Percentiles rank a stretch among this genome's conserved stretches.
Evolutionary conservation across 2,797 vertebrate species (phyloP).

Genomic region (Staurois parvus): DNA sequence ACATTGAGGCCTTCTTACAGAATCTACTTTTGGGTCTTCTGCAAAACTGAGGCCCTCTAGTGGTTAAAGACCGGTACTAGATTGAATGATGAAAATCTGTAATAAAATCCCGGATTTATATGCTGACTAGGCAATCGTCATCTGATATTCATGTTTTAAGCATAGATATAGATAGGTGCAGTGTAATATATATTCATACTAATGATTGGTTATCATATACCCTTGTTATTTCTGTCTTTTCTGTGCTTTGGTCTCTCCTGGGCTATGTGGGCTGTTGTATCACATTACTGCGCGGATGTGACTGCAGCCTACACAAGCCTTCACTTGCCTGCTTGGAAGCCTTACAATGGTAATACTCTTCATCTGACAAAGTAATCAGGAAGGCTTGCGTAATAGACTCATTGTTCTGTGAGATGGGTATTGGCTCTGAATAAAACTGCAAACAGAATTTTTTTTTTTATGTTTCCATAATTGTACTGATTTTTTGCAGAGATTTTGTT

Average conservation of each 20-base stretch:
- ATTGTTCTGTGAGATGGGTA: slow-evolving; percentile 45
- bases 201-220: slow-evolving; percentile 11
- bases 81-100: no score
- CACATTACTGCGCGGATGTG: slow-evolving; percentile 49
- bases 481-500: background rate
- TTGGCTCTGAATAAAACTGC: slow-evolving; percentile 1
- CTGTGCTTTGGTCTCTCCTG: slow-evolving; percentile 35
- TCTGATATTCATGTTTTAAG: no score
- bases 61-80: no score
- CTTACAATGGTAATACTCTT: slow-evolving; percentile 42
- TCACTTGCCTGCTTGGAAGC: slow-evolving; percentile 43
- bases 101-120: no score
- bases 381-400: slow-evolving; percentile 29
- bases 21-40: no score
- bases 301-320: slow-evolving; percentile 55
- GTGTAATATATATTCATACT: background rate
- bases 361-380: slow-evolving; percentile 57
- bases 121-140: no score
- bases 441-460: slow-evolving; percentile 4
- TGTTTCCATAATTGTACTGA: background rate
- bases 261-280: slow-evolving; percentile 37
- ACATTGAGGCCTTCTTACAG: no score
- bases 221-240: slow-evolving; percentile 42
- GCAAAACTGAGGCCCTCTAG: no score
- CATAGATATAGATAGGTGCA: no score